Percentiles rank a stretch among this genome's conserved stretches.
Conservation (phyloP, 1,140 invertebrate species). For the Patella vulgata region DNA sequence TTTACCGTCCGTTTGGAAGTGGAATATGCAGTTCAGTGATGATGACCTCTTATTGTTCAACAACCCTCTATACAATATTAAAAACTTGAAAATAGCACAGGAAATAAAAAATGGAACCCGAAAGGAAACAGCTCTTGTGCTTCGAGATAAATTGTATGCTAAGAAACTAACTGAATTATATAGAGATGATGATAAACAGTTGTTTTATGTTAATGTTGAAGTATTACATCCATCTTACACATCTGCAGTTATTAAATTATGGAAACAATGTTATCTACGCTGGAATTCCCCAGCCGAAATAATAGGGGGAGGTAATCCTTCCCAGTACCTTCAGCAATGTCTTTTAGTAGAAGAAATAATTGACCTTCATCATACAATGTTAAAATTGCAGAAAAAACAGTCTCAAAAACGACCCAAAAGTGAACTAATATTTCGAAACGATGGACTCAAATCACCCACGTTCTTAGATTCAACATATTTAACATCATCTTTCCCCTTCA, state of each 20-base stretch:
- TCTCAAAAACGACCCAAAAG: slow-evolving; percentile 42
- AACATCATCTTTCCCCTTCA: slow-evolving; percentile 65
- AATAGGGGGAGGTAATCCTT: slow-evolving; percentile 77
- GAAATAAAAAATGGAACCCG: slow-evolving; percentile 19
- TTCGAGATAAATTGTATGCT: slow-evolving; percentile 30
- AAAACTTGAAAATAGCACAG: slow-evolving; percentile 22
- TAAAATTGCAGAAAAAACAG: slow-evolving; percentile 13
- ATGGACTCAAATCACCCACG: slow-evolving; percentile 34
- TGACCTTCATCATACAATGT: slow-evolving; percentile 49
- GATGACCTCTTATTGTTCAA: slow-evolving; percentile 58
- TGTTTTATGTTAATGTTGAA: slow-evolving; percentile 28
- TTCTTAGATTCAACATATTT: slow-evolving; percentile 53
- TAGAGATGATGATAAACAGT: slow-evolving; percentile 1
- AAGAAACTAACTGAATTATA: slow-evolving; percentile 28
- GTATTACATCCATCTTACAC: slow-evolving; percentile 43
- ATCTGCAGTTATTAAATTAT: slow-evolving; percentile 75
- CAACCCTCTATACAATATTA: slow-evolving; percentile 59
- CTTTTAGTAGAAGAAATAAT: slow-evolving; percentile 64
- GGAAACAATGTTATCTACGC: slow-evolving; percentile 88
- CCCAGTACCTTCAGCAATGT: slow-evolving; percentile 71
- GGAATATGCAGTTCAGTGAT: slow-evolving; percentile 54
- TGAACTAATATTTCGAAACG: slow-evolving; percentile 60
- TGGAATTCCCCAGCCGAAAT: slow-evolving; percentile 87
- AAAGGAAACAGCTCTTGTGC: slow-evolving; percentile 10
- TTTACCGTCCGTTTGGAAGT: slow-evolving; percentile 60